Percentiles rank a stretch among this genome's conserved stretches.
These are phyloP conservation scores for Bombus sibiricus DNA, from an alignment of 1,140 invertebrate genomes.

Conservation along the genomic window DNA sequence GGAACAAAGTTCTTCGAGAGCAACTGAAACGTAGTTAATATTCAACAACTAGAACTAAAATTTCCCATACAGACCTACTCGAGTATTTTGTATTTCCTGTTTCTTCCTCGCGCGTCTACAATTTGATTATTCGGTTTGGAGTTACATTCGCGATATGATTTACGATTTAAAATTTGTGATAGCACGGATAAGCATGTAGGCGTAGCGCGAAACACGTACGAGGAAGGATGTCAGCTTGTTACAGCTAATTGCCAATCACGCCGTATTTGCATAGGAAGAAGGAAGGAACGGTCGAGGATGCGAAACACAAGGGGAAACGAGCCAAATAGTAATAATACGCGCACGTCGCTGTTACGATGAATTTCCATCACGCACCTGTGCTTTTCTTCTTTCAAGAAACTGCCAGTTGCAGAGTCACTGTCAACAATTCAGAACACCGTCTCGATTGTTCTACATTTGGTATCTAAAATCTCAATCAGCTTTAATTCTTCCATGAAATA, in stretches of 20 bases:
- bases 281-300: neutral
- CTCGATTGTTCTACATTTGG: neutral
- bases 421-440: neutral
- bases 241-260: conserved; percentile 64
- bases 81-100: too few relatives aligned
- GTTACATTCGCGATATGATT: too few relatives aligned
- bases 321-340: conserved; percentile 30
- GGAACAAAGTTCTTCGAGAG: too few relatives aligned
- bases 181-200: conserved; percentile 13
- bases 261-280: conserved; percentile 55
- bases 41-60: too few relatives aligned
- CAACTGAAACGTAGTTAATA: too few relatives aligned
- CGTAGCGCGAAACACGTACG: conserved; percentile 52
- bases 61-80: too few relatives aligned
- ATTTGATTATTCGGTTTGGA: too few relatives aligned
- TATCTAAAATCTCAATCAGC: neutral
- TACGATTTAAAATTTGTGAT: conserved; percentile 6
- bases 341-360: conserved; percentile 15
- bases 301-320: conserved; percentile 8
- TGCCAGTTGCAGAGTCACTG: neutral
- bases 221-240: conserved; percentile 54
- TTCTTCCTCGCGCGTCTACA: too few relatives aligned
- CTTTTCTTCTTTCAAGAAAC: neutral
- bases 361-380: conserved; percentile 11
- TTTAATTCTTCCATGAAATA: neutral